These are phyloP conservation scores for Thamnaconus septentrionalis DNA, from an alignment of 2,113 vertebrate genomes.

Conservation along the genomic window DNA sequence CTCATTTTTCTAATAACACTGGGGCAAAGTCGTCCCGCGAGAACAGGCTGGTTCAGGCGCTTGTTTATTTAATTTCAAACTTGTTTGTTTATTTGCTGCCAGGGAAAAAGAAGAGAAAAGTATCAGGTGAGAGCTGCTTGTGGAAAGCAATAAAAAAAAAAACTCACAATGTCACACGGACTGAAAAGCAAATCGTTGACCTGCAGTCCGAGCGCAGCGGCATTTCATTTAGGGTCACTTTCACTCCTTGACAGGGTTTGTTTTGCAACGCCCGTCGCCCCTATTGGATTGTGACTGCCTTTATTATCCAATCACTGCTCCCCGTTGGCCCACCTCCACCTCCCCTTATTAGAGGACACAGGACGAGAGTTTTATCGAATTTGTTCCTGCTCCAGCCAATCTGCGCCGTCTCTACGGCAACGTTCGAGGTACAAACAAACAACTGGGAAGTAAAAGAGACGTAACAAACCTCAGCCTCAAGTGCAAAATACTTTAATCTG, in stretches of 20 bases:
- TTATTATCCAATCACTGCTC: slow-evolving; percentile 60
- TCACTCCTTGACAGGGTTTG: slow-evolving; percentile 45
- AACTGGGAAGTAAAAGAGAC: neutral
- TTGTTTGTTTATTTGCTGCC: slow-evolving; percentile 54
- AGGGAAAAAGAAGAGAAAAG: slow-evolving; percentile 7
- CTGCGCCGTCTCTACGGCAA: slow-evolving; percentile 33
- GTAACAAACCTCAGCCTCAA: no score
- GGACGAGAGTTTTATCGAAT: slow-evolving; percentile 37
- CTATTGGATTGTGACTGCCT: slow-evolving; percentile 48
- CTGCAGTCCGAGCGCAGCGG: slow-evolving; percentile 41
- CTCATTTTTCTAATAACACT: slow-evolving; percentile 57
- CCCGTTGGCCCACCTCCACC: slow-evolving; percentile 50
- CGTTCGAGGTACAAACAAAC: slow-evolving; percentile 10
- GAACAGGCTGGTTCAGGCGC: slow-evolving; percentile 35
- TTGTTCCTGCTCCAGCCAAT: slow-evolving; percentile 8
- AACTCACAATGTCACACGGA: slow-evolving; percentile 6
- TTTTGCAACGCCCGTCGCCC: slow-evolving; percentile 40
- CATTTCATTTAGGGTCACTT: slow-evolving; percentile 62
- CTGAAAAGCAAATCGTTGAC: slow-evolving; percentile 42
- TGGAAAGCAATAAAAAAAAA: slow-evolving; percentile 12
- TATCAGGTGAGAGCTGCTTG: slow-evolving; percentile 34
- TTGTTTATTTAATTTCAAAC: slow-evolving; percentile 57
- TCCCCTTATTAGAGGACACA: slow-evolving; percentile 40
- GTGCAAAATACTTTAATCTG: no score
- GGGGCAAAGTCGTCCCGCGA: slow-evolving; percentile 33